Base-by-base conservation (phyloP, 1,140 invertebrate species). In the Nasonia vitripennis region DNA sequence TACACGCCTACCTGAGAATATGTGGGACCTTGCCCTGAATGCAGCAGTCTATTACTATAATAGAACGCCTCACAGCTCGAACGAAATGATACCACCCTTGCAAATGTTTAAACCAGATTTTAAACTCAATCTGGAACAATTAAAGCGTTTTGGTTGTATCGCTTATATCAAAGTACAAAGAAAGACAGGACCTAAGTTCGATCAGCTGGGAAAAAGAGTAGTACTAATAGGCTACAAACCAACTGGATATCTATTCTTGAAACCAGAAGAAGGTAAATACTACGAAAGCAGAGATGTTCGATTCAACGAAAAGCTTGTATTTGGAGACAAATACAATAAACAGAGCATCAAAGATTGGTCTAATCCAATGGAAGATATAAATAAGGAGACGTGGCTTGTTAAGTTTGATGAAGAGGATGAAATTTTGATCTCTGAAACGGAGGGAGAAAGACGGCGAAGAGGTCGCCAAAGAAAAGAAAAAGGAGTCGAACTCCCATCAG, bases 21-120 rank as follows among this genome's bases (percentile, higher is more conserved):
- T 89, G 85, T 93, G 90, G 89, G 90, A 88, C 71, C 86, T 89
- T 73, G 89, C 91, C 11, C 62, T 90, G 10, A 73, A 82, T 48
- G 89, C 88, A 55, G 84, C 84, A 6, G 87, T 86, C n/a, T 87
- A 87, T 73, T 67, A 89, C 20, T 88, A 91, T 71, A 92, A 92
- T 75, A 80, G 87, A 23, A 86, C 86, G 0, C 88, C 86, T 27
- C 83, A 87, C 20, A 87, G 85, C 71, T 62, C 87, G 14, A 85
- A 87, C 62, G 14, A 45, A 80, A n/a, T n/a, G n/a, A n/a, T n/a
- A n/a, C n/a, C n/a, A n/a, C n/a, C n/a, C n/a, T n/a, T n/a, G n/a
- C n/a, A n/a, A n/a, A n/a, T n/a, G n/a, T n/a, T n/a, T n/a, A n/a
- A n/a, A n/a, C n/a, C n/a, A n/a, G n/a, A n/a, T n/a, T n/a, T n/a